Evolutionary conservation across 2,113 vertebrate species (phyloP).

Genomic region (Struthio camelus): DNA sequence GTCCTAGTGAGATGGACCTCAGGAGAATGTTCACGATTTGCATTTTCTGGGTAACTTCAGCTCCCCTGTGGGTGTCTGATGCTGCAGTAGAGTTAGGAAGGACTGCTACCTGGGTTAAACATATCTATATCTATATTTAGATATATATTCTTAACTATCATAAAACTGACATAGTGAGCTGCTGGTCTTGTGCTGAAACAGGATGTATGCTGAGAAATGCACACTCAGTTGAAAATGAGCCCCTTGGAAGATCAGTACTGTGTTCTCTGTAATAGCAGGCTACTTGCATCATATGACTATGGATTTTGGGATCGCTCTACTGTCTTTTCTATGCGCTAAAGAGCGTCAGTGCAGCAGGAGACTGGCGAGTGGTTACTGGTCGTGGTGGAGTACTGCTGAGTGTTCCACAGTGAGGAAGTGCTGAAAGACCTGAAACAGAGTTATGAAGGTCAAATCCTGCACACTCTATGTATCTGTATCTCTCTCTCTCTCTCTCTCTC

Average conservation of each 20-base stretch:
- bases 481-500: too few species aligned
- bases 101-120: background rate
- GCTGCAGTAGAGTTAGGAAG: background rate
- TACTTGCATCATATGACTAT: background rate
- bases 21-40: background rate
- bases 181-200: background rate
- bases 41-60: background rate
- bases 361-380: background rate
- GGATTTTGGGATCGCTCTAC: background rate
- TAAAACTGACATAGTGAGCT: background rate
- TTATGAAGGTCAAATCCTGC: background rate
- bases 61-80: background rate
- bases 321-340: background rate
- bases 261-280: background rate
- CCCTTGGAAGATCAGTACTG: background rate
- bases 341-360: constrained; percentile 45
- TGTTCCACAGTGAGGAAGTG: background rate
- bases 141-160: background rate
- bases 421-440: background rate
- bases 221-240: background rate
- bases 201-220: background rate
- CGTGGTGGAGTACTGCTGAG: background rate
- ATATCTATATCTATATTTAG: background rate
- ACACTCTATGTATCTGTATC: background rate
- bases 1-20: background rate